Evolutionary conservation across 2,113 vertebrate genomes (phyloP), one percentile per base, ranked within the genome.

Genomic region (Anhinga rufa): DNA sequence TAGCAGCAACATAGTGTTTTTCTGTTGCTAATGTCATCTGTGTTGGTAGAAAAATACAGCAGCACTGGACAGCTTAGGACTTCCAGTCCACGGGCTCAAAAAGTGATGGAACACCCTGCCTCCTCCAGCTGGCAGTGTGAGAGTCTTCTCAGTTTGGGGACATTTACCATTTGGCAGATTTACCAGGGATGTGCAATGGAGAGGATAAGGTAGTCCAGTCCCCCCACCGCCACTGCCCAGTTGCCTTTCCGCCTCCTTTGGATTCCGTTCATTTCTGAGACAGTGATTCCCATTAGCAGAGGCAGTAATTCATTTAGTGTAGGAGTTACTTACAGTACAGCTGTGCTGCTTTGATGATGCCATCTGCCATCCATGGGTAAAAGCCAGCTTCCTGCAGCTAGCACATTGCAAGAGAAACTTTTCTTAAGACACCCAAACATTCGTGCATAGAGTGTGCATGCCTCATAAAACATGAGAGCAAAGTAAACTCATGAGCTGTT

Each of bases 281-380:
- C 26, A 52, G 81, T 52, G 46, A 46, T 24, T 93, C 51, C 84
- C 74, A n/a, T 84, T 90, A 92, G 70, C 77, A 51, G 64, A 95
- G 58, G 77, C 86, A 86, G 57, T 79, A 92, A 94, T 80, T 92
- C 75, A 71, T 76, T 68, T 25, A 84, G 86, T 38, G 48, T 25
- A 61, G 91, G 90, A 97, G 64, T 91, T 95, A 71, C 25, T 96
- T 95, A 91, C 84, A 93, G 90, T 84, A 60, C 95, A 97, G 92
- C 94, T 97, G 93, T 95, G 95, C 91, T 90, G 72, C 86, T 90
- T 74, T 94, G 87, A 49, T 96, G 90, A 38, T 93, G 82, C 95
- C 95, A 95, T 96, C 95, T 96, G 96, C 93, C 58, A 90, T 62
- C 78, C 57, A 2, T 88, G 86, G 72, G 91, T 80, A 91, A 65